Percentiles rank a stretch among this genome's conserved stretches.
Conservation (phyloP, 2,113 vertebrate species). For the Acinonyx jubatus region DNA sequence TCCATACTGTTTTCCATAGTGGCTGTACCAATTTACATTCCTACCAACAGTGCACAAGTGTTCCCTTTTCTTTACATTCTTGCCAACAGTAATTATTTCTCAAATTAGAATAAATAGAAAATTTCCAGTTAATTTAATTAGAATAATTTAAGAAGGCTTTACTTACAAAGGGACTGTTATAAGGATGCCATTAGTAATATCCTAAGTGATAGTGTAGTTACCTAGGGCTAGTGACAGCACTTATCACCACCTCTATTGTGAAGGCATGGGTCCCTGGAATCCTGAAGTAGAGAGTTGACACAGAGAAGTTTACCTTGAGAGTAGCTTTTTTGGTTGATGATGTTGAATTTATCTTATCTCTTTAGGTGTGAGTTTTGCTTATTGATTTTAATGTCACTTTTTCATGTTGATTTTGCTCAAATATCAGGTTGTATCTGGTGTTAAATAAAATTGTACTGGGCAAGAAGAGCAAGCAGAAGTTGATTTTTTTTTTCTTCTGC, state of each 20-base stretch:
- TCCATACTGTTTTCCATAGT: not conserved
- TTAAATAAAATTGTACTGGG: not conserved
- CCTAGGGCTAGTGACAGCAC: not conserved
- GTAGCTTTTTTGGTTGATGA: not conserved
- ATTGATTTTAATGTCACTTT: not conserved
- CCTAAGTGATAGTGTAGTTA: not conserved
- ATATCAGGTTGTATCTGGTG: not conserved
- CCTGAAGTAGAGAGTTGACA: not conserved
- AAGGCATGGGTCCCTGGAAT: not conserved
- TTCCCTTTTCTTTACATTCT: not conserved
- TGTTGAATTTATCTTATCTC: not conserved
- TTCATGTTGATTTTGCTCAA: not conserved
- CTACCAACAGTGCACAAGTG: not conserved
- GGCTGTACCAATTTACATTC: not conserved
- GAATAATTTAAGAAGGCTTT: not conserved
- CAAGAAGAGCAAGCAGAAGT: not conserved
- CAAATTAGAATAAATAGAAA: not conserved
- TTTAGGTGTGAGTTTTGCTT: not conserved
- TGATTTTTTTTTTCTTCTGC: not conserved
- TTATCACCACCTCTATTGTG: not conserved
- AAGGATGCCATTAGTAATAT: not conserved
- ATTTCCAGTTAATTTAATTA: not conserved
- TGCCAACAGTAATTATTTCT: not conserved
- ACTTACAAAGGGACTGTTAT: not conserved
- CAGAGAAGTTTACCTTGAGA: not conserved